phyloP scores from a whole-genome alignment of 2,113 vertebrate genomes.

The Propithecus coquereli region DNA sequence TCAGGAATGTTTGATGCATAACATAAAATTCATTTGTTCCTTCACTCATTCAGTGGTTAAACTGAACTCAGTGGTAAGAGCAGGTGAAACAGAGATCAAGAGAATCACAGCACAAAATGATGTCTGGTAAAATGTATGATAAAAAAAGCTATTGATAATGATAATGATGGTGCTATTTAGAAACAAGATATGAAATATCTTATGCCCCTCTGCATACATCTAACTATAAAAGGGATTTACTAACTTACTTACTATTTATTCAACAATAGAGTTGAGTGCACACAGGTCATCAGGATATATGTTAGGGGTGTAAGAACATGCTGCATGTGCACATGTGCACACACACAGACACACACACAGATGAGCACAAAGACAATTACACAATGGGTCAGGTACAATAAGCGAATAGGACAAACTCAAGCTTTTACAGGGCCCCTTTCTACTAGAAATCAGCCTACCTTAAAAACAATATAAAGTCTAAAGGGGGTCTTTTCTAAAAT shows the following conservation, averaged over 20 bases:
- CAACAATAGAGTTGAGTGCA: not conserved
- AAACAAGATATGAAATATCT: not conserved
- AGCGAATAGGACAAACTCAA: not conserved
- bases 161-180: not conserved
- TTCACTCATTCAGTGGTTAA: not conserved
- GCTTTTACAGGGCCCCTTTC: not conserved
- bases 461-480: not conserved
- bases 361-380: not conserved
- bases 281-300: not conserved
- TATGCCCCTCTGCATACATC: not conserved
- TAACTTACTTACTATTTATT: not conserved
- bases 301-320: not conserved
- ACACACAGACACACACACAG: not conserved
- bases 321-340: fast-evolving
- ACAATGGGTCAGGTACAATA: not conserved
- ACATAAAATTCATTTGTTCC: not conserved
- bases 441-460: not conserved
- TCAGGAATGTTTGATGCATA: not conserved
- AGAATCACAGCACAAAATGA: not conserved
- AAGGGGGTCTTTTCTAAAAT: not conserved
- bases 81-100: not conserved
- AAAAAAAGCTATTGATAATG: not conserved
- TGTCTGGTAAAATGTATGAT: not conserved
- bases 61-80: not conserved
- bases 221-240: not conserved